A percentile compares a stretch with the other conserved stretches of the same genome.
Evolutionary conservation across 2,888 invertebrate genomes (phyloP).

Genomic region (Caradrina clavipalpis): DNA sequence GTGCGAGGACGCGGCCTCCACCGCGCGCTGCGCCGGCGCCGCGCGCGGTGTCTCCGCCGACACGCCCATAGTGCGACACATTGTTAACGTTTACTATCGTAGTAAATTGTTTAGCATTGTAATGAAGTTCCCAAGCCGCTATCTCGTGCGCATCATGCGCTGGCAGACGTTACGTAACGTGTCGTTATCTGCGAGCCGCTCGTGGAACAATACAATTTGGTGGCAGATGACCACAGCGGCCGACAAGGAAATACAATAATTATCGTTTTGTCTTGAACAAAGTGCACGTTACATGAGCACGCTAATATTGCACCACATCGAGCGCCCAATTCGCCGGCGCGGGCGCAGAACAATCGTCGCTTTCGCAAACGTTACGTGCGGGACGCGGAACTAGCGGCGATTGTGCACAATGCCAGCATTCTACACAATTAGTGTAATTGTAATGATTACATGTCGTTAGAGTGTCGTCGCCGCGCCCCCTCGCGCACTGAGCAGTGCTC

Average conservation of each 20-base stretch:
- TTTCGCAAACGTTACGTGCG: slow-evolving; percentile 62
- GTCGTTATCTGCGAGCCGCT: background rate
- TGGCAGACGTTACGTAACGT: slow-evolving; percentile 1
- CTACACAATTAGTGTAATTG: slow-evolving; percentile 46
- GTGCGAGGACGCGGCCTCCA: slow-evolving; percentile 32
- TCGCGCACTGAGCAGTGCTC: no score
- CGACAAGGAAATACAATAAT: slow-evolving; percentile 28
- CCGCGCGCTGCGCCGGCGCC: background rate
- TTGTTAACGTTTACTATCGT: slow-evolving; percentile 21
- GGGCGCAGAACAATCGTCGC: slow-evolving; percentile 45
- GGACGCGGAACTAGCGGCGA: slow-evolving; percentile 45
- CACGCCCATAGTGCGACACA: slow-evolving; percentile 10
- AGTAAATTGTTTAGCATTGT: slow-evolving; percentile 39
- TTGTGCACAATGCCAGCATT: slow-evolving; percentile 48
- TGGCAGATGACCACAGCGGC: slow-evolving; percentile 2
- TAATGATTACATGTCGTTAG: slow-evolving; percentile 33
- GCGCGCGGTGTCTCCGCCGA: no score
- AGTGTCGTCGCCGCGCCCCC: background rate
- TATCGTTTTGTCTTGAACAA: slow-evolving; percentile 27
- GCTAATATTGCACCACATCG: slow-evolving; percentile 62
- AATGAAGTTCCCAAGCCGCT: slow-evolving; percentile 17
- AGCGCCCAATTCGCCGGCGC: slow-evolving; percentile 59
- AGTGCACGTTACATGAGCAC: slow-evolving; percentile 63
- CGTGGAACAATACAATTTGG: slow-evolving; percentile 4
- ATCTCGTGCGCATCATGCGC: slow-evolving; percentile 53